Evolutionary conservation across 2,888 invertebrate species (phyloP).

Genomic region (Sminthurides aquaticus): DNA sequence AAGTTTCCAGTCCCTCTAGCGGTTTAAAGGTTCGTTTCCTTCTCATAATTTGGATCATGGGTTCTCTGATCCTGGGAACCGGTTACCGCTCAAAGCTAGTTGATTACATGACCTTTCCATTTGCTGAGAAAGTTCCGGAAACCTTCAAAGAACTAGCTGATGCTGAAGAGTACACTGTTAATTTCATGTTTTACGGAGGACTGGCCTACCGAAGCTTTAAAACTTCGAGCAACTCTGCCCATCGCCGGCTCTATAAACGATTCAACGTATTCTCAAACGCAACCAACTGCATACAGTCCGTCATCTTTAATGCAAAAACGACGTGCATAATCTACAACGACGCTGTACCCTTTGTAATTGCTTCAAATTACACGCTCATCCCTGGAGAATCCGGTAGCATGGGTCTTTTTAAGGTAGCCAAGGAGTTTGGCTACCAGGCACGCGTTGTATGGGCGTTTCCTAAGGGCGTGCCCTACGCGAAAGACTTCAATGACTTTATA

Average conservation of each 20-base stretch:
- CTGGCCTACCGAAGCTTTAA: conserved; percentile 21
- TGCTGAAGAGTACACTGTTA: conserved; percentile 13
- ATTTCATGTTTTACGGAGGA: conserved; percentile 27
- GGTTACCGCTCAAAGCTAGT: conserved; percentile 28
- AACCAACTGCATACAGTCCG: conserved; percentile 18
- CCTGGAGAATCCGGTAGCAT: not conserved
- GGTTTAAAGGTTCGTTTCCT: not conserved
- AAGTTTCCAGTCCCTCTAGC: not conserved
- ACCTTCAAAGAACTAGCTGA: conserved; percentile 24
- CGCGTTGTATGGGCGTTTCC: conserved; percentile 24
- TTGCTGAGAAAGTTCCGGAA: conserved; percentile 15
- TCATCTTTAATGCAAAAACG: conserved; percentile 6
- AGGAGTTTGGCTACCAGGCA: conserved; percentile 22
- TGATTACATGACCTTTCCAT: conserved; percentile 24
- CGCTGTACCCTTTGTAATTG: conserved; percentile 19
- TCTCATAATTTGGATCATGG: conserved; percentile 20
- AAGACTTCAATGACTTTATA: conserved; percentile 6
- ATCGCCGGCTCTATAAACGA: conserved; percentile 7
- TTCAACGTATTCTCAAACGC: conserved; percentile 14
- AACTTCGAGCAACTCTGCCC: conserved; percentile 6
- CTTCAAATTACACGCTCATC: conserved; percentile 20
- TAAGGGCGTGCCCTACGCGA: conserved; percentile 16
- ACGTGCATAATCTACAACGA: conserved; percentile 21
- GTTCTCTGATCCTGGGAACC: conserved; percentile 21
- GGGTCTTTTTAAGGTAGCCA: conserved; percentile 12